Base-by-base conservation (phyloP, 2,888 invertebrate species). In the Megastigmus dorsalis region DNA sequence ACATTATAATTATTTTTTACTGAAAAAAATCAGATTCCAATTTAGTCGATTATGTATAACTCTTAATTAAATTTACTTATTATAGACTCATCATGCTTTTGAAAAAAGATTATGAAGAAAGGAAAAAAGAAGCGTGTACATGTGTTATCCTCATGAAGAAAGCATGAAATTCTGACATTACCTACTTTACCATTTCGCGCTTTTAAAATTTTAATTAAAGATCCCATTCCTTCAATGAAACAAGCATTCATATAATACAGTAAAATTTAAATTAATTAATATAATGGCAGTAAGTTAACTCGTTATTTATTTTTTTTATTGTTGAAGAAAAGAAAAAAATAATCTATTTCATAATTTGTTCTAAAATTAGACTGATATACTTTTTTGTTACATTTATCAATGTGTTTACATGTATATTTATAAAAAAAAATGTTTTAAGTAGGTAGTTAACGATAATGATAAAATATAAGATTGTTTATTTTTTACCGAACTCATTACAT, bases 371-470 rank as follows among this genome's bases (percentile, higher is more conserved):
- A 15, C 18, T 63, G 26, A 23, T n/a, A n/a, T n/a, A n/a, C n/a
- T n/a, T 41, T 68, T 68, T 65, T 72, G 59, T 52, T 15, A 43
- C 15, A 52, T 72, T 66, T 72, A 66, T 72, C 50, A 70, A 30
- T 10, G n/a, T 66, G 66, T 59, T 66, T 66, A 52, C 59, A 66
- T 60, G 36, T 52, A 52, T 43, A n/a, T n/a, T n/a, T n/a, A 13
- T 26, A 38, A 38, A 71, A 72, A 50, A 60, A 45, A 10, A 3
- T 10, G 5, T 48, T 26, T 55, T 13, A 15, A 48, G 50, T 30
- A 7, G 26, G 50, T 30, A 7, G 26, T 38, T 48, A 71, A 71
- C 20, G 54, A 71, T 65, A 72, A 50, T 41, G 65, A 72, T 72
- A 57, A 50, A 38, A 41, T 48, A 41, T 20, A 30, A 28, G 57